phyloP scores from a whole-genome alignment of 2,888 invertebrate genomes.

The Chaetoderma sp. region DNA sequence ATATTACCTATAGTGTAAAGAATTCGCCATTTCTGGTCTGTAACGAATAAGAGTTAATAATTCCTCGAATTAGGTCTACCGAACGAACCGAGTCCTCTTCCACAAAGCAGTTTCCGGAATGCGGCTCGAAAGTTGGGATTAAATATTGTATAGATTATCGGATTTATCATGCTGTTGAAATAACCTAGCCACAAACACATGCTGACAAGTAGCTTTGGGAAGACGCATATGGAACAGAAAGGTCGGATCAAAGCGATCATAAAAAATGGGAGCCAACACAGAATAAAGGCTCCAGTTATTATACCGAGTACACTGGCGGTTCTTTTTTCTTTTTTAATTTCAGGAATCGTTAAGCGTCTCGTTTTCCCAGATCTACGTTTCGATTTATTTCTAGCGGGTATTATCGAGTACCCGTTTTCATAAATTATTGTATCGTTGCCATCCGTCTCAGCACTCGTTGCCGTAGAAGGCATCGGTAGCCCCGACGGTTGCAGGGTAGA shows the following conservation, averaged over 20 bases:
- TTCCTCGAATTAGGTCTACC: too few species aligned
- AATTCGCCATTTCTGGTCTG: too few species aligned
- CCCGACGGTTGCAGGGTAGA: too few species aligned
- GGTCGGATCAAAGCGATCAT: slow-evolving; percentile 87
- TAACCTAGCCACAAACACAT: slow-evolving; percentile 87
- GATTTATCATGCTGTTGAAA: slow-evolving; percentile 90
- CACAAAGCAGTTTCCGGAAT: slow-evolving; percentile 82
- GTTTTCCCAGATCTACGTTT: background rate
- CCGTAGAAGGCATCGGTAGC: background rate
- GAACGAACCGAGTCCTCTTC: too few species aligned
- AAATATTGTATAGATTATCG: slow-evolving; percentile 92
- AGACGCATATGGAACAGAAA: slow-evolving; percentile 76
- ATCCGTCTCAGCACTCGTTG: background rate
- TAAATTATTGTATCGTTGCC: too few species aligned
- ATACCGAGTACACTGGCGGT: slow-evolving; percentile 68
- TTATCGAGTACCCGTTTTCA: background rate
- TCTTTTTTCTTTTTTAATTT: slow-evolving; percentile 63
- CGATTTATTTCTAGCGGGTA: background rate
- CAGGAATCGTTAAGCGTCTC: slow-evolving; percentile 34
- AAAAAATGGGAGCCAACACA: slow-evolving; percentile 96
- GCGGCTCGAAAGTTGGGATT: slow-evolving; percentile 92
- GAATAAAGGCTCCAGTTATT: slow-evolving; percentile 92
- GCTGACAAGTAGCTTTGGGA: slow-evolving; percentile 66
- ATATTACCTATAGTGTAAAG: too few species aligned
- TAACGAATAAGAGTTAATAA: too few species aligned